These are phyloP conservation scores for Megamerina dolium DNA, from an alignment of 2,888 invertebrate genomes.

Conservation along the genomic window DNA sequence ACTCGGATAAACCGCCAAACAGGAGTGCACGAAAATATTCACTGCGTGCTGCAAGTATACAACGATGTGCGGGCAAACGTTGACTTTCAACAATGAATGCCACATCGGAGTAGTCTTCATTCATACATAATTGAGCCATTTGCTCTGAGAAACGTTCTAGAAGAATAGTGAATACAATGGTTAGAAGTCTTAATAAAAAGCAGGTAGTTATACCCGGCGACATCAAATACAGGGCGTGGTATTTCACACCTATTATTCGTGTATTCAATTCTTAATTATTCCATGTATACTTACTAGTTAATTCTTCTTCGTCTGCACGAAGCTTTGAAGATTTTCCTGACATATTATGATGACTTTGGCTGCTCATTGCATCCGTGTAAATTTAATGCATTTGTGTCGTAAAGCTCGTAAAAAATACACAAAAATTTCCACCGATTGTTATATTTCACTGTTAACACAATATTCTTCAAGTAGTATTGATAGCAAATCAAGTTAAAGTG, in stretches of 20 bases:
- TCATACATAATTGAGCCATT: conserved; percentile 77
- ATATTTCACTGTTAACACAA: too few relatives aligned
- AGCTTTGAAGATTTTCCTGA: conserved; percentile 50
- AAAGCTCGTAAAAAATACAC: too few relatives aligned
- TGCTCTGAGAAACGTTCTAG: conserved; percentile 72
- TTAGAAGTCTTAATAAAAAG: not conserved
- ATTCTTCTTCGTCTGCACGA: conserved; percentile 57
- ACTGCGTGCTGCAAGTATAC: conserved; percentile 90
- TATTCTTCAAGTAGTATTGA: too few relatives aligned
- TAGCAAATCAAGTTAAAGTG: too few relatives aligned
- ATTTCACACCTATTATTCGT: too few relatives aligned
- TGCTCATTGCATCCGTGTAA: conserved; percentile 38
- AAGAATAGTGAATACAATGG: not conserved
- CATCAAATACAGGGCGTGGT: not conserved
- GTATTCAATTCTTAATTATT: too few relatives aligned
- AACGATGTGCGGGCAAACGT: conserved; percentile 49
- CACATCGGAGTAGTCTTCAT: conserved; percentile 87
- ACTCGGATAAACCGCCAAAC: conserved; percentile 73
- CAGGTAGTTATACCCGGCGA: too few relatives aligned
- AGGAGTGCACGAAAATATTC: conserved; percentile 88
- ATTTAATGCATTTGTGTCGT: conserved; percentile 3
- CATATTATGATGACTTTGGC: conserved; percentile 51
- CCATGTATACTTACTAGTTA: conserved; percentile 52
- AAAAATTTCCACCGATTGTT: not conserved
- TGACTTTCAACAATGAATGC: conserved; percentile 75